A percentile compares a stretch with the other conserved stretches of the same genome.
Evolutionary conservation across 2,797 vertebrate genomes (phyloP).

Genomic region (Scomberomorus guttatus): DNA sequence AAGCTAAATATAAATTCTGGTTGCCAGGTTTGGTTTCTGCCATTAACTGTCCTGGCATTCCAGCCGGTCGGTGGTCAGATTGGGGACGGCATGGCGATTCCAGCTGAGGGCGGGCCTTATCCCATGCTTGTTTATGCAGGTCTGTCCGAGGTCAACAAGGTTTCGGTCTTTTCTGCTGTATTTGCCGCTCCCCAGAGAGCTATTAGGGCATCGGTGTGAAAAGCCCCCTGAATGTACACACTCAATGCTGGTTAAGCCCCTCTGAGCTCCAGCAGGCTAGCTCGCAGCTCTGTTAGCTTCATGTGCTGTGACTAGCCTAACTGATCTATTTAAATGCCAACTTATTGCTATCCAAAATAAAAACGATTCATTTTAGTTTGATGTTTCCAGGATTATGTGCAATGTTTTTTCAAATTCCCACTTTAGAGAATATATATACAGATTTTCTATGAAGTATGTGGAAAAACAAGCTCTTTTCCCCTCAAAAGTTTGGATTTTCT

Average conservation of each 20-base stretch:
- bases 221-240: slow-evolving; percentile 78
- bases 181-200: slow-evolving; percentile 82
- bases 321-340: slow-evolving; percentile 7
- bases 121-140: slow-evolving; percentile 70
- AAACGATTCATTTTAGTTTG: background rate
- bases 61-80: slow-evolving; percentile 47
- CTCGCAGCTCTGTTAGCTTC: slow-evolving; percentile 32
- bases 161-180: slow-evolving; percentile 84
- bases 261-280: slow-evolving; percentile 53
- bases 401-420: background rate
- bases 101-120: slow-evolving; percentile 55
- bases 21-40: slow-evolving; percentile 42
- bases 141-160: slow-evolving; percentile 70
- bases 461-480: background rate
- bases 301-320: background rate
- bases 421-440: background rate
- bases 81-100: slow-evolving; percentile 49
- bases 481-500: slow-evolving; percentile 21
- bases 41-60: slow-evolving; percentile 15
- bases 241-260: slow-evolving; percentile 71
- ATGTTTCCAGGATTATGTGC: no score
- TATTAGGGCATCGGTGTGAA: slow-evolving; percentile 84
- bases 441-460: background rate
- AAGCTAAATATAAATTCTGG: slow-evolving; percentile 37
- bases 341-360: background rate